Conservation (phyloP, 2,797 vertebrate species). For the Babyrousa celebensis region DNA sequence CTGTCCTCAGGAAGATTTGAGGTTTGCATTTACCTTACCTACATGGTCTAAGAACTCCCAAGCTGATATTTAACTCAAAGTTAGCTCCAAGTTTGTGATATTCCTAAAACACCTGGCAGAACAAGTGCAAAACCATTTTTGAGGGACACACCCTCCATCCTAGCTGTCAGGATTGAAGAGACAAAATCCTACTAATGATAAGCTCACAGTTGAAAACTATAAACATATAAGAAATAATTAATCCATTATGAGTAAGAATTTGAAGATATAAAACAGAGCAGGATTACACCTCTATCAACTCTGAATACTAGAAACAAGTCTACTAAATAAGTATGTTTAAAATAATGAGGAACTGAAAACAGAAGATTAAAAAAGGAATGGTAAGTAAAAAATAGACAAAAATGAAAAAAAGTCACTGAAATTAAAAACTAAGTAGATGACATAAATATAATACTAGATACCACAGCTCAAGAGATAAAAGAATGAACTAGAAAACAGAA, state of each 20-base stretch:
- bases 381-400: slow-evolving; percentile 16
- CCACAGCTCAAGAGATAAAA: not conserved
- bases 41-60: not conserved
- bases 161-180: slow-evolving; percentile 36
- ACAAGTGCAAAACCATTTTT: not conserved
- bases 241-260: slow-evolving; percentile 8
- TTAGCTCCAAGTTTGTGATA: slow-evolving; percentile 12
- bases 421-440: slow-evolving; percentile 40
- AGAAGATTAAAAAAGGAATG: slow-evolving; percentile 1
- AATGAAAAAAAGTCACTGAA: slow-evolving; percentile 24
- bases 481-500: slow-evolving; percentile 14
- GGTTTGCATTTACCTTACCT: not conserved
- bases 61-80: slow-evolving; percentile 27
- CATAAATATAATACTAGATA: not conserved
- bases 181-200: not conserved
- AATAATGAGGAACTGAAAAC: slow-evolving; percentile 25
- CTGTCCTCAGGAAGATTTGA: not conserved
- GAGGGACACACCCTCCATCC: not conserved
- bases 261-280: not conserved
- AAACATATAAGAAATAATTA: not conserved
- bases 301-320: not conserved
- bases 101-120: slow-evolving; percentile 16
- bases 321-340: slow-evolving; percentile 4
- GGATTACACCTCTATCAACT: not conserved
- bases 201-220: not conserved